A percentile compares a stretch with the other conserved stretches of the same genome.
phyloP scores from a whole-genome alignment of 2,797 vertebrate species.

The Mormyrops attenuatus region DNA sequence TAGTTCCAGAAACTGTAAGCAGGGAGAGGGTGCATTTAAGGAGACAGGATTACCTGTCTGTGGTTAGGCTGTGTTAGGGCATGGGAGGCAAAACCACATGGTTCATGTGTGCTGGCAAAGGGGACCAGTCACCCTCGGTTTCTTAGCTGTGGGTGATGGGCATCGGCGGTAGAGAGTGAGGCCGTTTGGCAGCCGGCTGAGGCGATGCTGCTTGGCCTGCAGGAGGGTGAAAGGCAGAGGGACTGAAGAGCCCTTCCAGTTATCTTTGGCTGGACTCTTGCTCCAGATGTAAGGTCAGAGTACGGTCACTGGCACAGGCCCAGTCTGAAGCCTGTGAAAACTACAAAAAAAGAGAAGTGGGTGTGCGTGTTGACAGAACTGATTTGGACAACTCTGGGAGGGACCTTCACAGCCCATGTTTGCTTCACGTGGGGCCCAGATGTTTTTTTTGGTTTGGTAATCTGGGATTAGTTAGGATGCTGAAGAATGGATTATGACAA shows the following conservation, averaged over 20 bases:
- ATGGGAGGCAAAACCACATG: neutral
- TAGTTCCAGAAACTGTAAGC: neutral
- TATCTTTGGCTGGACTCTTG: conserved; percentile 62
- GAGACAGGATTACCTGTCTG: neutral
- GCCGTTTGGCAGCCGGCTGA: conserved; percentile 28
- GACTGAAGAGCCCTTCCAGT: conserved; percentile 37
- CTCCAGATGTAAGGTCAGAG: conserved; percentile 72
- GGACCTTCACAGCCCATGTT: neutral
- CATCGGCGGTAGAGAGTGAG: conserved; percentile 17
- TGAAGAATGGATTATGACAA: neutral
- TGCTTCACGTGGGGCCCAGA: neutral
- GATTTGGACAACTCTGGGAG: conserved; percentile 56
- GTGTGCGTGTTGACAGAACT: conserved; percentile 28
- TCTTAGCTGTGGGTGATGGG: neutral
- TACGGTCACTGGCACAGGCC: conserved; percentile 68
- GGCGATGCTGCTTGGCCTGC: conserved; percentile 20
- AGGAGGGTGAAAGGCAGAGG: conserved; percentile 33
- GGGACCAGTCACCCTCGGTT: neutral
- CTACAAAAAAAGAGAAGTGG: conserved; percentile 15
- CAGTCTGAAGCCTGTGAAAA: conserved; percentile 48
- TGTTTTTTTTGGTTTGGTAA: neutral
- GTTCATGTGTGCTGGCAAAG: neutral
- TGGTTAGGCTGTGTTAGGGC: neutral
- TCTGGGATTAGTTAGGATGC: conserved; percentile 3
- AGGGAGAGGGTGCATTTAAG: neutral